Evolutionary conservation across 2,797 vertebrate species (phyloP), one percentile per base, ranked within the genome.

Genomic region (Muscicapa comitata): DNA sequence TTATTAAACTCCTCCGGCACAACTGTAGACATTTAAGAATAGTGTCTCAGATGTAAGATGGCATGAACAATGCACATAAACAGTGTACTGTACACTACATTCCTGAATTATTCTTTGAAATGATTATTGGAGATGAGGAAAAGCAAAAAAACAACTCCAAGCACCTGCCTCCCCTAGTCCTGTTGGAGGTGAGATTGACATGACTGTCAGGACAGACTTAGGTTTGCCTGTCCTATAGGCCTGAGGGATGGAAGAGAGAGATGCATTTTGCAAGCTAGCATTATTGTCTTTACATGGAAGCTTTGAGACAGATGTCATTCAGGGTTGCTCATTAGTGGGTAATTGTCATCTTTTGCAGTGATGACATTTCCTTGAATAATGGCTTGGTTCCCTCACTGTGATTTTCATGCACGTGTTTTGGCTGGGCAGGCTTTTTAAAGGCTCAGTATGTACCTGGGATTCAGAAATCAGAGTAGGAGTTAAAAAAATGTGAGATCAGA

Each of bases 21-120:
- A 73, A 38, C 82, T 88, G 54, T 29, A 93, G 92, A 74, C 65
- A 35, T 81, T 95, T 95, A 89, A 94, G 74, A 85, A 50, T 65
- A 84, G 61, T 61, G 38, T 79, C 87, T 91, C 70, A 63, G 82
- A 71, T 75, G 54, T 84, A 65, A 88, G 78, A 29, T 88, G 89
- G 45, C 45, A 71, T 51, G 17, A 51, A 29, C 50, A 29, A 29
- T 18, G 37, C 71, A 88, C 76, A 55, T 89, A 92, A 97, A 85
- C 81, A 88, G 26, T 13, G 66, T 75, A 37, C 66, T 75, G 13
- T 50, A 62, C 2, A 3, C 79, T 58, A 4, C 51, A 7, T 59
- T 66, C 37, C 67, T 40, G 59, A 76, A 66, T 73, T 24, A 6
- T 80, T 92, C 85, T 86, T 96, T 89, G 72, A 67, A 63, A 53